Base-by-base conservation (phyloP, 2,113 vertebrate species). In the Campylomormyrus tamandua region DNA sequence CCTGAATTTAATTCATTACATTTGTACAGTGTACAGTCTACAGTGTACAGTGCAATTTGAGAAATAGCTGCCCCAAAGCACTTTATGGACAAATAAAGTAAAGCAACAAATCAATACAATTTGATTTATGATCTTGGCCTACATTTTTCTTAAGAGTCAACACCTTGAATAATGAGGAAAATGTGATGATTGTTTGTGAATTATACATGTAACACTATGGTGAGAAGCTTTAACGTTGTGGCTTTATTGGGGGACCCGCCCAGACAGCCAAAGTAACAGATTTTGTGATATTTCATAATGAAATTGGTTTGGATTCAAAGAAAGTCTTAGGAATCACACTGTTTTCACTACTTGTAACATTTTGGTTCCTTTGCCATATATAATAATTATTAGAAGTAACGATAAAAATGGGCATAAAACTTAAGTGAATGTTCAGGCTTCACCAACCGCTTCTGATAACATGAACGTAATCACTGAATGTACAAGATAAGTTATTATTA, bases 401-500 rank as follows among this genome's bases (percentile, higher is more conserved):
- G 93, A 56, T 21, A 56, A 56, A 21, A 56, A 95, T 93, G 93
- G 94, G 27, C 94, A 94, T 94, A 95, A 95, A 95, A 94, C 92
- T 94, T 95, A 95, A 94, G 93, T 96, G 95, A 96, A 96, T 96
- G 95, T 96, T 95, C 95, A 96, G 95, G 95, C 95, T 95, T 96
- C 95, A 96, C 95, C 95, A 94, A 96, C 95, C 94, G 95, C 94
- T 95, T 96, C 94, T 96, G 95, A 95, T 95, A 95, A 95, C 95
- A 95, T 95, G 94, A 96, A 96, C 96, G 95, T 95, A 96, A 95
- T 96, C 95, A 96, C 95, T 96, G 96, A 96, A 96, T 96, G 96
- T 96, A 96, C 95, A 96, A 95, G 95, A 94, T 95, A 95, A 95
- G 95, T 96, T 96, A 95, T 96, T 95, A 96, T 96, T 96, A 96